Evolutionary conservation across 2,113 vertebrate species (phyloP), one percentile per base, ranked within the genome.

Genomic region (Myotis brandtii): DNA sequence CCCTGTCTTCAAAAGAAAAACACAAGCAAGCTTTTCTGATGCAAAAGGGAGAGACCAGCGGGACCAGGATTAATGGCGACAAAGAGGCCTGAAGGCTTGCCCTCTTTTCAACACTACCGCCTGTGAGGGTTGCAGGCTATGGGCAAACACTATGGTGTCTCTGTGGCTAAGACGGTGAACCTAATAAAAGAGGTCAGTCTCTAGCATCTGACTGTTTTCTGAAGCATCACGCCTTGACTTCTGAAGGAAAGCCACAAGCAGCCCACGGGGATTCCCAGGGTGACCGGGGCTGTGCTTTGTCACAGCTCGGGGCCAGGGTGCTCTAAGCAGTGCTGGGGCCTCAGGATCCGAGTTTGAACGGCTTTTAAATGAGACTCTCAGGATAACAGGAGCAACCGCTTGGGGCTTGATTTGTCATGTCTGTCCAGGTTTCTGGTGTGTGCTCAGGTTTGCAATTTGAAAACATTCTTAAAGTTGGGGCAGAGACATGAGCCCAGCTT

Each of bases 131-230:
- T 99, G 99, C 99, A 98, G 99, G 98, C 99, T 97, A 97, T 98
- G 98, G 99, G 99, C 99, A 99, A 99, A 99, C 96, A 97, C 99
- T 98, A 97, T 98, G 98, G 98, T 98, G 98, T 99, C 98, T 99
- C 99, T 99, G 98, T 96, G 96, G 98, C 95, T 99, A 98, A 99
- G 98, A 99, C 98, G 98, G 98, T 99, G 99, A 99, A 99, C 99
- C 99, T 99, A 99, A 99, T 99, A 99, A 99, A 99, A 99, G 98
- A 98, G 99, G 99, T 99, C 99, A 99, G 96, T 97, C 98, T 98
- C 98, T 97, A 98, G 98, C 98, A 98, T 98, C 98, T 98, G 98
- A 98, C 98, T 97, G 98, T 98, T 99, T 99, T 98, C 98, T 98
- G 98, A 95, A 99, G 99, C 99, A 98, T 98, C 98, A 96, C 95